Evolutionary conservation across 92 coral and sea anemone species (phyloP).

Genomic region (Siderastrea siderea): DNA sequence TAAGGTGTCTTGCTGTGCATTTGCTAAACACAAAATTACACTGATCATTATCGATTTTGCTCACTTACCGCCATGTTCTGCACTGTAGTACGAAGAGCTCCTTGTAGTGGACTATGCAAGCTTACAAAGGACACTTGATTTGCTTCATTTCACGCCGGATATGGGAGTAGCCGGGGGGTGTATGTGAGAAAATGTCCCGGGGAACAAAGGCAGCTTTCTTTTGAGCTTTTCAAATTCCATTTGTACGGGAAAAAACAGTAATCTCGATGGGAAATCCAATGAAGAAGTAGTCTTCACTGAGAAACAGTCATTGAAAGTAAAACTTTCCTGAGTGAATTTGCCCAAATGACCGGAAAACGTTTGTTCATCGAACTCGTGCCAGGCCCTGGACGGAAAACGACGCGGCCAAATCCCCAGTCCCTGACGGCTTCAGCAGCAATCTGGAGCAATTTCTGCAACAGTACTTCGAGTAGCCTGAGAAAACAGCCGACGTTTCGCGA

Average conservation of each 20-base stretch:
- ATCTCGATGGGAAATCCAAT: not conserved
- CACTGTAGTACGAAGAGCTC: not conserved
- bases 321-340: not conserved
- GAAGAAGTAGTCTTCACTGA: not conserved
- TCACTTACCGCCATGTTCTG: constrained; percentile 5
- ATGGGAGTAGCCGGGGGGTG: constrained; percentile 11
- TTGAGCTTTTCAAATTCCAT: not conserved
- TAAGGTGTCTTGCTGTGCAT: not conserved
- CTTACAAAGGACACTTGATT: not conserved
- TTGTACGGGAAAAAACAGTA: not conserved
- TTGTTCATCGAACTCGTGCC: not conserved
- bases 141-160: constrained; percentile 6
- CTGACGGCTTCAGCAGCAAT: no score
- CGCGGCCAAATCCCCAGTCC: no score
- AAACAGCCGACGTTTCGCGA: no score
- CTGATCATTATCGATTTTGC: not conserved
- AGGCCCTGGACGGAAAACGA: not conserved
- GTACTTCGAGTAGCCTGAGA: no score
- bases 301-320: not conserved
- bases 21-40: not conserved
- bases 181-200: not conserved
- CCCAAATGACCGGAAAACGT: not conserved
- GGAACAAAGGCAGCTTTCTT: constrained; percentile 29
- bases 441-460: not conserved
- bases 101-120: not conserved